These are phyloP conservation scores for Enhydra lutris DNA, from an alignment of 2,113 vertebrate species.

Conservation along the genomic window DNA sequence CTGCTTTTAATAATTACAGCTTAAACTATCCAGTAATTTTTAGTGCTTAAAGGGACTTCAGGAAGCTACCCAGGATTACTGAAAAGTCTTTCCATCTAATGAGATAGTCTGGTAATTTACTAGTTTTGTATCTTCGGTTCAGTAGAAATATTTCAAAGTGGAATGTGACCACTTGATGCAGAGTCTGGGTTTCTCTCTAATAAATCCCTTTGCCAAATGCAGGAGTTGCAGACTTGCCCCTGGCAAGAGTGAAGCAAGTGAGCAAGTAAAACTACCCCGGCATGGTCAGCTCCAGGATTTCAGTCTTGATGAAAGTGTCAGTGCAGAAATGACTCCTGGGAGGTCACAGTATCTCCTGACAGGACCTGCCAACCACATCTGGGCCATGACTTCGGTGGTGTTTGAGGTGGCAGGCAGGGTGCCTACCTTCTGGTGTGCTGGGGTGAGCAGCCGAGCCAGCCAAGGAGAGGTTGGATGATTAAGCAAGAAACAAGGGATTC, in stretches of 20 bases:
- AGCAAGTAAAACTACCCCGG: slow-evolving; percentile 55
- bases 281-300: slow-evolving; percentile 20
- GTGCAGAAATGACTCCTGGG: slow-evolving; percentile 3
- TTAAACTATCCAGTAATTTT: slow-evolving; percentile 31
- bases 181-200: slow-evolving; percentile 71
- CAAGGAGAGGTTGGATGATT: slow-evolving; percentile 66
- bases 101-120: slow-evolving; percentile 63
- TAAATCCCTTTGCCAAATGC: slow-evolving; percentile 78
- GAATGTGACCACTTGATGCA: slow-evolving; percentile 41
- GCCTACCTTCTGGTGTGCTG: slow-evolving; percentile 52
- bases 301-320: not conserved
- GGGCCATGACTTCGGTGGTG: not conserved
- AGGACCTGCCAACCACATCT: not conserved
- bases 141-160: slow-evolving; percentile 24
- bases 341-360: not conserved
- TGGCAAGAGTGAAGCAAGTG: slow-evolving; percentile 60
- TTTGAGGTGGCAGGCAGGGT: not conserved
- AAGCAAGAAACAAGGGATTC: slow-evolving; percentile 40
- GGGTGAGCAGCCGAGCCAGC: slow-evolving; percentile 71
- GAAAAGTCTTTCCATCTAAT: slow-evolving; percentile 27
- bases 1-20: slow-evolving; percentile 45
- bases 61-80: slow-evolving; percentile 48
- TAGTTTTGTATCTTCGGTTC: slow-evolving; percentile 52
- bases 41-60: slow-evolving; percentile 41
- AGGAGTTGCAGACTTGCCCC: slow-evolving; percentile 54